Evolutionary conservation across 92 coral and sea anemone species (phyloP).

Genomic region (Virgularia gustaviana): DNA sequence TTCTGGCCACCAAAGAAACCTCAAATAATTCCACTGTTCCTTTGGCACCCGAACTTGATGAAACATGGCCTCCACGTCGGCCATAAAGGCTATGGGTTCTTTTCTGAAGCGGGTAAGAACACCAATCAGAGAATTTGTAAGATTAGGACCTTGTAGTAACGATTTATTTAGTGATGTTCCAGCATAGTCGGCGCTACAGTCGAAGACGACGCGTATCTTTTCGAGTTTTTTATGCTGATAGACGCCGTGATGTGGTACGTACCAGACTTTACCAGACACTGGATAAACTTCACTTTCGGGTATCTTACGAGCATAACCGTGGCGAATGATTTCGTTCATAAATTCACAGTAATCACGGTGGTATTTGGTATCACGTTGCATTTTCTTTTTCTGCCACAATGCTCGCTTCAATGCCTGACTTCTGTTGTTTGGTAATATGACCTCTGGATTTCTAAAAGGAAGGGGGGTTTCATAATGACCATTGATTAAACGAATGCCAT

Average conservation of each 20-base stretch:
- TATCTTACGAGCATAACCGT: constrained; percentile 47
- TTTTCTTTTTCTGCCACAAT: constrained; percentile 47
- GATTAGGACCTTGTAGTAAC: constrained; percentile 3
- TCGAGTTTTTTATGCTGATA: constrained; percentile 43
- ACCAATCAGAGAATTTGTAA: constrained; percentile 15
- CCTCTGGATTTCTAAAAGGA: constrained; percentile 36
- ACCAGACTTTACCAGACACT: constrained; percentile 41
- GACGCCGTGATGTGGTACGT: constrained; percentile 46
- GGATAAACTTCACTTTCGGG: constrained; percentile 14
- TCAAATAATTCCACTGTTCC: constrained; percentile 29
- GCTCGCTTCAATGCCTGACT: constrained; percentile 46
- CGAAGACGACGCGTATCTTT: constrained; percentile 59
- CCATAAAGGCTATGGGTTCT: constrained; percentile 21
- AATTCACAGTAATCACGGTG: constrained; percentile 40
- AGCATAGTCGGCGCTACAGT: constrained; percentile 39
- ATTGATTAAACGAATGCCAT: constrained; percentile 21
- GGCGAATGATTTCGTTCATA: constrained; percentile 33
- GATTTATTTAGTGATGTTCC: neutral
- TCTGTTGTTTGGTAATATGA: constrained; percentile 41
- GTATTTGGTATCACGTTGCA: constrained; percentile 38
- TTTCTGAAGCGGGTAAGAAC: constrained; percentile 32
- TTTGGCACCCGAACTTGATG: constrained; percentile 31
- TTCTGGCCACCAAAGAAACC: constrained; percentile 50
- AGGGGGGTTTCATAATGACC: constrained; percentile 54
- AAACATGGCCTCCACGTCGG: constrained; percentile 39